phyloP scores from a whole-genome alignment of 2,113 vertebrate genomes.

The Actinemys pallida region DNA sequence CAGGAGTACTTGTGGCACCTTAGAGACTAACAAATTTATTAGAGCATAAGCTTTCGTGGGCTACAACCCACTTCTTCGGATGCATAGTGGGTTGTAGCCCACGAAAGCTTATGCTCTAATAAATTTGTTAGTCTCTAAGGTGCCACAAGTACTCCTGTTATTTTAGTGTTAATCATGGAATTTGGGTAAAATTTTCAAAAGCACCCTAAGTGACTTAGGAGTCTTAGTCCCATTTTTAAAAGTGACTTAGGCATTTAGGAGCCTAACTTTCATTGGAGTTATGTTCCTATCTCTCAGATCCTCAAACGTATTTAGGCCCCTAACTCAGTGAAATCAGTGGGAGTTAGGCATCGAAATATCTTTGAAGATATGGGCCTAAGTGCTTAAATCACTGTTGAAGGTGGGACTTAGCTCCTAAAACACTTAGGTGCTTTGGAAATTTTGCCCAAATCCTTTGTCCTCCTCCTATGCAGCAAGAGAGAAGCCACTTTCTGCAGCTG shows the following conservation, averaged over 20 bases:
- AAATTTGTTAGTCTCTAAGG: too few relatives aligned
- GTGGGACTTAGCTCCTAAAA: neutral
- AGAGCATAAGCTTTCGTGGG: too few relatives aligned
- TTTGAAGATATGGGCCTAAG: neutral
- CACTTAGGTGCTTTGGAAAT: neutral
- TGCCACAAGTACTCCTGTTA: too few relatives aligned
- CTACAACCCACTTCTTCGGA: too few relatives aligned
- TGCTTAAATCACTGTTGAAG: neutral
- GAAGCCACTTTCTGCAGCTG: neutral
- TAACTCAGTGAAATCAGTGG: neutral
- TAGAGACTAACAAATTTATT: too few relatives aligned
- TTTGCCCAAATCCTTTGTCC: neutral
- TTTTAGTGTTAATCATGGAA: neutral
- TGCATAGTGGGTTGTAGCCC: too few relatives aligned
- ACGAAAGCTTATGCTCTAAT: too few relatives aligned
- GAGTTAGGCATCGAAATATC: neutral
- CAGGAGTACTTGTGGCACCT: too few relatives aligned
- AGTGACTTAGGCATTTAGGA: neutral
- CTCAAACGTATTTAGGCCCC: neutral
- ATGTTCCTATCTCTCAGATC: neutral
- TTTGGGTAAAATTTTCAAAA: constrained; percentile 13
- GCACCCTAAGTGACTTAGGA: neutral
- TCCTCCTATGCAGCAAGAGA: neutral
- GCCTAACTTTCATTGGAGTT: neutral
- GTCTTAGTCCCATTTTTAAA: neutral